Conservation (phyloP, 2,797 vertebrate genomes). For the Poecilia wingei region DNA sequence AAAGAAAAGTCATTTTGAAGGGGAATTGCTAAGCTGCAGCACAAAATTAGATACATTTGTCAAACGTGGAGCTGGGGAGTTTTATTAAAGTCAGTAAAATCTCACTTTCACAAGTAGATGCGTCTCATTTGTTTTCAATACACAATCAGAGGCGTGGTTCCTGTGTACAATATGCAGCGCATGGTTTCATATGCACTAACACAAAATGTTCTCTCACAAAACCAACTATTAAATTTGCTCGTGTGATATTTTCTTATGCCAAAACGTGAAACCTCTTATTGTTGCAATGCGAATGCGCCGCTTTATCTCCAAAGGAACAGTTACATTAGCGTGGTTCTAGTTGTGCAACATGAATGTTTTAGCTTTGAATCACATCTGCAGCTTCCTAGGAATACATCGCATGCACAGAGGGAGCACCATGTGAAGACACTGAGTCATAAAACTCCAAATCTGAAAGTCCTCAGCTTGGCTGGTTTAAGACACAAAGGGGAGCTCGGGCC, state of each 20-base stretch:
- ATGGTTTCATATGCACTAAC: not conserved
- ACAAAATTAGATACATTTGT: not conserved
- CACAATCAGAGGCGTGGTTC: not conserved
- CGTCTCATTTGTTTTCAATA: not conserved
- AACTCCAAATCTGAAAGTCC: conserved; percentile 15
- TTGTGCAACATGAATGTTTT: conserved; percentile 1
- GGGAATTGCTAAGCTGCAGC: not conserved
- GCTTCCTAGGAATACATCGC: conserved; percentile 3
- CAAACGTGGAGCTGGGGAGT: not conserved
- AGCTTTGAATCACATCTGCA: not conserved
- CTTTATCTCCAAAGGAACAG: not conserved
- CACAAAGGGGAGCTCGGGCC: conserved; percentile 13
- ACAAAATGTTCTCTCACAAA: not conserved
- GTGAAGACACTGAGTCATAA: conserved; percentile 13
- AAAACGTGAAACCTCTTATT: not conserved
- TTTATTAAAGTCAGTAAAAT: not conserved
- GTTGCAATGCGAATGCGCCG: not conserved
- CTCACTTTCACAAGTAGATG: not conserved
- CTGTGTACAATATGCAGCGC: not conserved
- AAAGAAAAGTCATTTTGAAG: conserved; percentile 6
- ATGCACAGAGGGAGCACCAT: not conserved
- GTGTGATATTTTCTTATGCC: not conserved
- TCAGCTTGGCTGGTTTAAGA: conserved; percentile 2
- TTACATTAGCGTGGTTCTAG: not conserved
- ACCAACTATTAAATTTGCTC: not conserved